Conservation (phyloP, 2,888 invertebrate genomes). For the Euclidia mi region DNA sequence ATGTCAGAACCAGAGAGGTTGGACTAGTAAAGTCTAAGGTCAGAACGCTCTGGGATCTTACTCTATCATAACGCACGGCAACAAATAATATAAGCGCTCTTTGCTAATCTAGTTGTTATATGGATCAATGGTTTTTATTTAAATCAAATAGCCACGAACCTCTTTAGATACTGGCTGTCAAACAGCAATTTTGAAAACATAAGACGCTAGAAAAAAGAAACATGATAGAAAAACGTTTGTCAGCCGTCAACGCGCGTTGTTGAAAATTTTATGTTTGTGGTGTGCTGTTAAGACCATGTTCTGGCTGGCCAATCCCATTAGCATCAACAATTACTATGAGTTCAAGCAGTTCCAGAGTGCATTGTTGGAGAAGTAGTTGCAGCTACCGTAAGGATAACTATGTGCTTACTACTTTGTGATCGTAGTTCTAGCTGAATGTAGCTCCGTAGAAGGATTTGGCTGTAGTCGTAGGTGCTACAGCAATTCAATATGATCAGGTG, state of each 20-base stretch:
- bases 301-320: conserved; percentile 69
- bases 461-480: too few relatives aligned
- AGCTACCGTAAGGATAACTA: conserved; percentile 24
- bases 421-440: too few relatives aligned
- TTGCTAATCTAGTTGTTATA: too few relatives aligned
- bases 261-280: conserved; percentile 12
- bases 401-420: conserved; percentile 4
- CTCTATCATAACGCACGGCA: too few relatives aligned
- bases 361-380: conserved; percentile 58
- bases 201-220: not conserved
- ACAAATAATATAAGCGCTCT: too few relatives aligned
- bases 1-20: too few relatives aligned
- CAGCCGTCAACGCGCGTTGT: not conserved
- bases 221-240: not conserved
- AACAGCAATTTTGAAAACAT: conserved; percentile 5
- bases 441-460: too few relatives aligned
- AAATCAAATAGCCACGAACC: not conserved
- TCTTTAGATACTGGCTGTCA: conserved; percentile 7
- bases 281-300: conserved; percentile 53
- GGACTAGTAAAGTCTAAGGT: too few relatives aligned
- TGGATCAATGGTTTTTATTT: too few relatives aligned
- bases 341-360: conserved; percentile 67
- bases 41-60: too few relatives aligned
- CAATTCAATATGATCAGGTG: too few relatives aligned
- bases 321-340: conserved; percentile 76